Percentiles rank a stretch among this genome's conserved stretches.
These are phyloP conservation scores for Guaruba guarouba DNA, from an alignment of 2,113 vertebrate species.

Conservation along the genomic window DNA sequence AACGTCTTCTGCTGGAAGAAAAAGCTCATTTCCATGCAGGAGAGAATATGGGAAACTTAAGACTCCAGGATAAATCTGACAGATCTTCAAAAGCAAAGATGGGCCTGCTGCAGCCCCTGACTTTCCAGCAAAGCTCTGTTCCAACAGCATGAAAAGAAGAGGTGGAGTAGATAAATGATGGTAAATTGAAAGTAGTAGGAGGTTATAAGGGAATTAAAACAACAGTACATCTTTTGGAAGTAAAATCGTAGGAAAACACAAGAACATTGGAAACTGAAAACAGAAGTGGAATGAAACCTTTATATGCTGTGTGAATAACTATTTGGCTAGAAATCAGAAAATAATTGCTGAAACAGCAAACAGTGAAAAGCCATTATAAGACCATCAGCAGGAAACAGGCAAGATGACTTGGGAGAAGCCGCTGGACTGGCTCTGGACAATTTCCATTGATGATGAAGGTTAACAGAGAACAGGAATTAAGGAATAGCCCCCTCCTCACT, in stretches of 20 bases:
- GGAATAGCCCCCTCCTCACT: not conserved
- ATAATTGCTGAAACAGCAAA: constrained; percentile 55
- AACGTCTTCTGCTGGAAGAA: not conserved
- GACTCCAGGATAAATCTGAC: not conserved
- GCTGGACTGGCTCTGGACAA: not conserved
- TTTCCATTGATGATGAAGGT: not conserved
- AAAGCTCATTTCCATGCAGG: not conserved
- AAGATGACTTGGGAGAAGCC: constrained; percentile 27
- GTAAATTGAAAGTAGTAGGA: constrained; percentile 5
- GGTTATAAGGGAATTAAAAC: not conserved
- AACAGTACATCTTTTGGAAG: constrained; percentile 1
- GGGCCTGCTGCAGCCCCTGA: not conserved
- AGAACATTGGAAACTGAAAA: constrained; percentile 49
- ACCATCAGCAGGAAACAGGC: constrained; percentile 44
- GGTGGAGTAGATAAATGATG: not conserved
- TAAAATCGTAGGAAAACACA: constrained; percentile 43
- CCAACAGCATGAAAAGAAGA: not conserved
- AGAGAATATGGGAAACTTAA: not conserved
- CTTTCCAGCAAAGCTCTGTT: not conserved
- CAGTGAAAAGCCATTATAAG: constrained; percentile 21
- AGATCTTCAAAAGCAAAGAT: not conserved
- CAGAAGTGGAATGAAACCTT: constrained; percentile 56
- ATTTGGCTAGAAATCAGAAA: constrained; percentile 51
- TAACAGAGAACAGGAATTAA: not conserved
- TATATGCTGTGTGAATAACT: constrained; percentile 40